phyloP scores from a whole-genome alignment of 2,113 vertebrate species.

The Blennius ocellaris region DNA sequence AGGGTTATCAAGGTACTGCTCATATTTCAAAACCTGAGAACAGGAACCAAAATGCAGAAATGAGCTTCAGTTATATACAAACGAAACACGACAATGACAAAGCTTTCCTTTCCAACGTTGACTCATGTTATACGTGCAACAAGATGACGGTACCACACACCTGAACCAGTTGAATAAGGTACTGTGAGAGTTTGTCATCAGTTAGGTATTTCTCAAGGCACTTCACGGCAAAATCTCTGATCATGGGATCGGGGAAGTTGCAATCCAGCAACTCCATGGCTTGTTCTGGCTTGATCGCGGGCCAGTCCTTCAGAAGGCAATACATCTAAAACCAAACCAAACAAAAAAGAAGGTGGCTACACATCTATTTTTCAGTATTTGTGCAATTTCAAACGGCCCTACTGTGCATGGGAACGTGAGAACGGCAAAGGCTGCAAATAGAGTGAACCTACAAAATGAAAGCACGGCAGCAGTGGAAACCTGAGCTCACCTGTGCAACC shows the following conservation, averaged over 20 bases:
- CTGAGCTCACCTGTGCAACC: conserved; percentile 90
- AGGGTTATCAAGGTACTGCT: conserved; percentile 98
- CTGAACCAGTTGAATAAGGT: conserved; percentile 98
- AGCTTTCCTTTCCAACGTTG: background rate
- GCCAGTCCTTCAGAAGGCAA: conserved; percentile 98
- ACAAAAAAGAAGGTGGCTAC: background rate
- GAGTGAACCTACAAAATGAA: conserved; percentile 41
- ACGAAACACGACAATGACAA: background rate
- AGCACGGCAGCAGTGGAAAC: conserved; percentile 26
- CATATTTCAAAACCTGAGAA: conserved; percentile 96
- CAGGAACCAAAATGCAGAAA: conserved; percentile 34
- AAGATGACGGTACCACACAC: conserved; percentile 72
- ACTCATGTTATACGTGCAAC: background rate
- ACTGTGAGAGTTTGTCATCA: conserved; percentile 97
- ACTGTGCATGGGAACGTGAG: background rate
- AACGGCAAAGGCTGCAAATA: background rate
- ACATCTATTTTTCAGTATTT: background rate
- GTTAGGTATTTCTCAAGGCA: conserved; percentile 97
- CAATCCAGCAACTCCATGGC: conserved; percentile 99
- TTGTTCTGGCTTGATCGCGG: conserved; percentile 95
- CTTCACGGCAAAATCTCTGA: conserved; percentile 96
- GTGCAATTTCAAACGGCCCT: background rate
- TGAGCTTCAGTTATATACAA: background rate
- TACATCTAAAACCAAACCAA: conserved; percentile 88
- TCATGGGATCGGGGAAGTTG: conserved; percentile 97